Conservation (phyloP, 2,888 invertebrate genomes). For the Volucella zonaria region DNA sequence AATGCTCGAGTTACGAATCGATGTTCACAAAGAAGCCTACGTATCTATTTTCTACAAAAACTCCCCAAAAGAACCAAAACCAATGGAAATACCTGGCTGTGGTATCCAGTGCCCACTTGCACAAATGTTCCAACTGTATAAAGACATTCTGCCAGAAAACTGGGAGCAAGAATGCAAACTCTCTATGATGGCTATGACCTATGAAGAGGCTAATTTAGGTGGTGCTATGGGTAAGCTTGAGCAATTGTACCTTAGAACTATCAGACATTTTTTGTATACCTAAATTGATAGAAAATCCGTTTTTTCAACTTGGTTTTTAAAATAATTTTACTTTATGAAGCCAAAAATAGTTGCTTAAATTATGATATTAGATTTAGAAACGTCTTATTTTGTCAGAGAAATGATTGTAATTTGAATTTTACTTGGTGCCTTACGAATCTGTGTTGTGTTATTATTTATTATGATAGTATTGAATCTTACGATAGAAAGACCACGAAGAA, state of each 20-base stretch:
- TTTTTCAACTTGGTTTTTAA: neutral
- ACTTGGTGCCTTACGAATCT: too few relatives aligned
- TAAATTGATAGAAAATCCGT: neutral
- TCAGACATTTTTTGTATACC: neutral
- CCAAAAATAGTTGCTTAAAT: neutral
- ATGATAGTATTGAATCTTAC: neutral
- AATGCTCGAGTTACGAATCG: constrained; percentile 87
- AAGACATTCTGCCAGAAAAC: constrained; percentile 85
- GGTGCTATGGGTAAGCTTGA: constrained; percentile 78
- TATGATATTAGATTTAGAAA: too few relatives aligned
- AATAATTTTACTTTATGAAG: neutral
- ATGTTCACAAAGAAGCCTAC: constrained; percentile 79
- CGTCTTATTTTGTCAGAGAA: too few relatives aligned
- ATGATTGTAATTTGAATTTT: too few relatives aligned
- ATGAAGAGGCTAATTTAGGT: constrained; percentile 81
- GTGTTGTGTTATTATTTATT: too few relatives aligned
- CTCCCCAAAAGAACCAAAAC: constrained; percentile 84
- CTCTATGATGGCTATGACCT: constrained; percentile 82
- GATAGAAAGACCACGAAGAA: too few relatives aligned
- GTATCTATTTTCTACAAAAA: constrained; percentile 87
- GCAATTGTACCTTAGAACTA: neutral
- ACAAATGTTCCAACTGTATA: constrained; percentile 85
- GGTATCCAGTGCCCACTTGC: constrained; percentile 86
- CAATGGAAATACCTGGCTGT: constrained; percentile 87
- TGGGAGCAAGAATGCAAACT: constrained; percentile 88